Conservation (phyloP, 2,113 vertebrate genomes). For the Podiceps cristatus region DNA sequence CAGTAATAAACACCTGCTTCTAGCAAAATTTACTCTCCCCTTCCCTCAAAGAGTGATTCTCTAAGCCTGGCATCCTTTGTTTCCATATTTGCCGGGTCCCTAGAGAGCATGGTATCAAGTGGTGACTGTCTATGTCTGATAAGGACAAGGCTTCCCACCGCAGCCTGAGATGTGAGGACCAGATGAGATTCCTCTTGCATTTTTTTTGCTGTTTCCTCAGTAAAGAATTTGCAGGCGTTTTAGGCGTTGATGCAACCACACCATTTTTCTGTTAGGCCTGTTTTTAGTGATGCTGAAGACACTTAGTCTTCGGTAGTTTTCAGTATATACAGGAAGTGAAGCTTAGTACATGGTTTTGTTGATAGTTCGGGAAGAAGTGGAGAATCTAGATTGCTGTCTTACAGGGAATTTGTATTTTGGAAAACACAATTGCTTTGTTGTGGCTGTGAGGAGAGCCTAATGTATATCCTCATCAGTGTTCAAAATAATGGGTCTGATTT, state of each 20-base stretch:
- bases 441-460: neutral
- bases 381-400: neutral
- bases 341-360: neutral
- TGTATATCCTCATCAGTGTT: neutral
- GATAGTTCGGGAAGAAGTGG: neutral
- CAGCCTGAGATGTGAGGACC: neutral
- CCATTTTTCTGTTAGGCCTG: neutral
- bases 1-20: neutral
- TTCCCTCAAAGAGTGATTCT: neutral
- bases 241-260: neutral
- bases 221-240: neutral
- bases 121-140: neutral
- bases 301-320: neutral
- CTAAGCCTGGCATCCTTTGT: neutral
- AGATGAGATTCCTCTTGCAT: neutral
- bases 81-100: neutral
- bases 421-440: neutral
- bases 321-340: neutral
- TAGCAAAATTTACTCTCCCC: neutral
- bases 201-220: neutral
- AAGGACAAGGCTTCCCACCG: neutral
- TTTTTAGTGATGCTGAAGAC: neutral
- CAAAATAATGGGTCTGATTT: neutral
- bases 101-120: neutral
- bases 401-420: neutral